Evolutionary conservation across 2,888 invertebrate genomes (phyloP), one percentile per base, ranked within the genome.

Genomic region (Brachyopa scutellaris): DNA sequence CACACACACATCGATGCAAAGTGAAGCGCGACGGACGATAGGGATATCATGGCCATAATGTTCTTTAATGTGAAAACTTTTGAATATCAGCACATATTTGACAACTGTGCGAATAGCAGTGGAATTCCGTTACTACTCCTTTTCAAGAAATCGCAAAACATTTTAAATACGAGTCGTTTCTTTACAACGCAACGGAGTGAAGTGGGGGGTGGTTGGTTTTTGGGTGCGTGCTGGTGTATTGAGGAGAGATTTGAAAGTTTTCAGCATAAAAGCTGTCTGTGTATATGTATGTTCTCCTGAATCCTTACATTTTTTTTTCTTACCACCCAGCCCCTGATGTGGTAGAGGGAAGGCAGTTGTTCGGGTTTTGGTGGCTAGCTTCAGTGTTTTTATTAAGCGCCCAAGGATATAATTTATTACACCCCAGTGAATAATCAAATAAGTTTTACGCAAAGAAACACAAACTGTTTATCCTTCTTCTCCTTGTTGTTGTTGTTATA

Each of bases 321-420:
- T 11, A 6, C 9, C 8, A 15, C 51, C n/a, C 59, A 36, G 29
- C 51, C n/a, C n/a, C n/a, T 13, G 11, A 15, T 4, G 23, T 23
- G 26, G 6, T 26, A 5, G 26, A 6, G 3, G 26, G 26, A 26
- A 6, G 26, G 6, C 6, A 5, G 3, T 26, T 26, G 3, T 26
- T 26, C 4, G 26, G 69, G 55, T 15, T n/a, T n/a, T 42, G 57
- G 59, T 49, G 77, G 57, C 33, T 76, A 77, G 51, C 53, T 70
- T 57, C 76, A 59, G 59, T 82, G 80, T 82, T 82, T 82, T 82
- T 82, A 70, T 77, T 76, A 76, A 82, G 80, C 80, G 70, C 80
- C 80, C 70, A 76, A 82, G 80, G 80, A 82, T 82, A 84, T 84
- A 84, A 84, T 84, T 84, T 84, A 84, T 84, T 83, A 84, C 78